Evolutionary conservation across 2,888 invertebrate species (phyloP).

Genomic region (Oscheius sp.): DNA sequence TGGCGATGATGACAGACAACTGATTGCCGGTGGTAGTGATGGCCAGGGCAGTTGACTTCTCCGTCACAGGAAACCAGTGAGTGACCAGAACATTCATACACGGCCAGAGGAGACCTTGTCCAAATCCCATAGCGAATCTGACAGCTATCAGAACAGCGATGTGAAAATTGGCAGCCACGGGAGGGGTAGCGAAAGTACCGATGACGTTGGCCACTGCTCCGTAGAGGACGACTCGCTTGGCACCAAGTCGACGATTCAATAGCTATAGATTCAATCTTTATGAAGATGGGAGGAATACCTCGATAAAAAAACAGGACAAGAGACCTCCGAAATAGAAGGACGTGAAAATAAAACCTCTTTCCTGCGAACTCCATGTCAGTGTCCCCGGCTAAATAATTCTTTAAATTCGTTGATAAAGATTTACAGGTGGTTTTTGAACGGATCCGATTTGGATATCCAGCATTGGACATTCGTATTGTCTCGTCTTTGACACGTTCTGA

Average conservation of each 20-base stretch:
- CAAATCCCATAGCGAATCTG: constrained; percentile 68
- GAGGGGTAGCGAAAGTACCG: constrained; percentile 64
- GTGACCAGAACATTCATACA: constrained; percentile 68
- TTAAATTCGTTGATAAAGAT: constrained; percentile 1
- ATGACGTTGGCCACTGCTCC: constrained; percentile 66
- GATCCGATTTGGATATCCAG: constrained; percentile 11
- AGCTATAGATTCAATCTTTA: constrained; percentile 14
- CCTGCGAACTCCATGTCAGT: constrained; percentile 58
- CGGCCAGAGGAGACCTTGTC: constrained; percentile 68
- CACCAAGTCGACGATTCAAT: constrained; percentile 51
- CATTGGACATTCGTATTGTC: neutral
- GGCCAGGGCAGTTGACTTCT: constrained; percentile 66
- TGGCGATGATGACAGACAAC: constrained; percentile 67
- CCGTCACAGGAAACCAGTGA: constrained; percentile 66
- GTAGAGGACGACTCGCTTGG: constrained; percentile 58
- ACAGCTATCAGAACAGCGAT: constrained; percentile 55
- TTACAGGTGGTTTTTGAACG: constrained; percentile 12
- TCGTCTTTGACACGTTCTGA: constrained; percentile 29
- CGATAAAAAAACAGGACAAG: constrained; percentile 45
- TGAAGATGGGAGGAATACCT: constrained; percentile 27
- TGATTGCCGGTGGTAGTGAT: constrained; percentile 68
- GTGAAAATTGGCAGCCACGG: constrained; percentile 56
- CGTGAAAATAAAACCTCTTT: constrained; percentile 64
- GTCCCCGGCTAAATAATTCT: constrained; percentile 63
- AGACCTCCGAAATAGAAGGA: constrained; percentile 62